A percentile compares a stretch with the other conserved stretches of the same genome.
Evolutionary conservation across 2,888 invertebrate genomes (phyloP).

Genomic region (Cheilosia soror): DNA sequence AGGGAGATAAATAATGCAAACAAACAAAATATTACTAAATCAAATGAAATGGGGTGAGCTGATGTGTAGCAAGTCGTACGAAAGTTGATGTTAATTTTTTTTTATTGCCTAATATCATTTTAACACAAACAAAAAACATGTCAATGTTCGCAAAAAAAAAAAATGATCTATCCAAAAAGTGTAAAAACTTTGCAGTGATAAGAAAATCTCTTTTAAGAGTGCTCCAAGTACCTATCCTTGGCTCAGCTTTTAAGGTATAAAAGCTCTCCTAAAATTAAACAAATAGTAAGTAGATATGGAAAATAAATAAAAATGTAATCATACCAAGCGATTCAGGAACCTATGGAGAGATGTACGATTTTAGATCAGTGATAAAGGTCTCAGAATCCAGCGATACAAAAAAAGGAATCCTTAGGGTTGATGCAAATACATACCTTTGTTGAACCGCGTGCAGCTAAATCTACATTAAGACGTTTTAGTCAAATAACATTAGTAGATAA

Average conservation of each 20-base stretch:
- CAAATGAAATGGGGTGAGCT: slow-evolving; percentile 18
- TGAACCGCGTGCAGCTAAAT: no score
- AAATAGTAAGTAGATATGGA: neutral
- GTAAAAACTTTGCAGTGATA: neutral
- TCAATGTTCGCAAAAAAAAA: no score
- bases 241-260: no score
- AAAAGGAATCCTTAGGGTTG: neutral
- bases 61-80: slow-evolving; percentile 8
- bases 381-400: neutral
- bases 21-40: slow-evolving; percentile 13
- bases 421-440: neutral
- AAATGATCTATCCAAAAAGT: no score
- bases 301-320: no score
- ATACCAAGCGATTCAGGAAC: no score
- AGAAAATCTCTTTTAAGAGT: no score
- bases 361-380: neutral
- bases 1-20: slow-evolving; percentile 45
- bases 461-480: neutral
- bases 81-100: neutral
- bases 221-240: no score
- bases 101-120: neutral
- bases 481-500: neutral
- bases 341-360: neutral
- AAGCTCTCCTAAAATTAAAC: neutral
- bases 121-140: neutral